Evolutionary conservation across 2,797 vertebrate species (phyloP), one percentile per base, ranked within the genome.

Genomic region (Threskiornis aethiopicus): DNA sequence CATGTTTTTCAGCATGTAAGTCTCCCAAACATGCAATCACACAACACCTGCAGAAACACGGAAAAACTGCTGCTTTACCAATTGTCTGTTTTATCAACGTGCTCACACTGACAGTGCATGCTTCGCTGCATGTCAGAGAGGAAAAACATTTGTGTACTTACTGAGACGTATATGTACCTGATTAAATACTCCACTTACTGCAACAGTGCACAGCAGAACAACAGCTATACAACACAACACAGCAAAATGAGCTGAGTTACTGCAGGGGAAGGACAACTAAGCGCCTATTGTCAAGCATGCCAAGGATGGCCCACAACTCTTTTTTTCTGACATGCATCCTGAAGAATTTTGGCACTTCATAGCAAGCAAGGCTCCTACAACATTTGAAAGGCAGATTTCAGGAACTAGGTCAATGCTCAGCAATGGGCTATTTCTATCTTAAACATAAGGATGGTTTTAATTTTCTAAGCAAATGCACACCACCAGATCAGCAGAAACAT

Each of bases 251-350:
- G 33, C 29, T n/a, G 14, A 78, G 24, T 18, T 66, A 54, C 52
- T 70, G 29, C 42, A 41, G 5, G 11, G 42, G 41, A 85, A 86
- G 14, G 33, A 84, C 78, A 85, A 19, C 11, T 18, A 85, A 69
- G 22, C 0, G 0, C 21, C 31, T 69, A 31, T 13, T 6, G 2
- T n/a, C 31, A 78, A 59, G 20, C 20, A 47, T 13, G n/a, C 16
- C 42, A 80, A 35, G 10, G 37, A 89, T 1, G 22, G 31, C 20
- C 58, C 6, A 26, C 22, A 65, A 7, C 12, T 64, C 31, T 46
- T 26, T 13, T 67, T 58, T 46, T 28, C 69, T 61, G 35, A 85
- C 33, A 62, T 10, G 8, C 0, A 1, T 24, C 55, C 59, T 37
- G n/a, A 87, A 78, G 29, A 49, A 72, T 82, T 62, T 13, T 62